Conservation (phyloP, 1,140 invertebrate species). For the Chymomyza costata region DNA sequence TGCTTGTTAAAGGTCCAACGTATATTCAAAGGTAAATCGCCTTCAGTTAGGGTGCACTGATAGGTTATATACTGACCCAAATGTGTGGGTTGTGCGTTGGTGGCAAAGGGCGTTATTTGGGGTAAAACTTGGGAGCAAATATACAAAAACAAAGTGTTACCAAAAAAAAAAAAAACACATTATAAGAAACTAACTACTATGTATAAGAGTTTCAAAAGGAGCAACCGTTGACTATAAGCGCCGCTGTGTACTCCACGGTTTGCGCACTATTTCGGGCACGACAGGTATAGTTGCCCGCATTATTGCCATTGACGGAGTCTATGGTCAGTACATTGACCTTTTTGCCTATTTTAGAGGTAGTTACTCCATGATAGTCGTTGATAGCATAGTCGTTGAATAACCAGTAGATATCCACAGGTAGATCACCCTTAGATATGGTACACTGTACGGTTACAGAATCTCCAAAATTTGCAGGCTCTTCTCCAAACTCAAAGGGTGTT, state of each 20-base stretch:
- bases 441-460: slow-evolving; percentile 82
- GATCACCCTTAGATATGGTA: slow-evolving; percentile 83
- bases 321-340: slow-evolving; percentile 86
- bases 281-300: slow-evolving; percentile 87
- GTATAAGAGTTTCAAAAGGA: slow-evolving; percentile 12
- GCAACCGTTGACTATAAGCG: slow-evolving; percentile 86
- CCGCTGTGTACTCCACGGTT: slow-evolving; percentile 80
- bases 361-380: slow-evolving; percentile 81
- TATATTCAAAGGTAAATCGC: slow-evolving; percentile 88
- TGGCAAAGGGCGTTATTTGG: slow-evolving; percentile 80
- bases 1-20: slow-evolving; percentile 84
- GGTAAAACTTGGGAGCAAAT: slow-evolving; percentile 77
- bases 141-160: slow-evolving; percentile 6
- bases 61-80: slow-evolving; percentile 80
- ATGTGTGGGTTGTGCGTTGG: slow-evolving; percentile 79
- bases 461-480: slow-evolving; percentile 82
- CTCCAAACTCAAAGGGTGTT: slow-evolving; percentile 81
- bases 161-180: slow-evolving; percentile 22
- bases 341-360: slow-evolving; percentile 84
- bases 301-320: slow-evolving; percentile 82
- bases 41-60: slow-evolving; percentile 82
- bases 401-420: slow-evolving; percentile 83
- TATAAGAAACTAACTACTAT: slow-evolving; percentile 14
- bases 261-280: slow-evolving; percentile 85
- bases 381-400: slow-evolving; percentile 80